Base-by-base conservation (phyloP, 2,113 vertebrate species). In the Zapus hudsonius region DNA sequence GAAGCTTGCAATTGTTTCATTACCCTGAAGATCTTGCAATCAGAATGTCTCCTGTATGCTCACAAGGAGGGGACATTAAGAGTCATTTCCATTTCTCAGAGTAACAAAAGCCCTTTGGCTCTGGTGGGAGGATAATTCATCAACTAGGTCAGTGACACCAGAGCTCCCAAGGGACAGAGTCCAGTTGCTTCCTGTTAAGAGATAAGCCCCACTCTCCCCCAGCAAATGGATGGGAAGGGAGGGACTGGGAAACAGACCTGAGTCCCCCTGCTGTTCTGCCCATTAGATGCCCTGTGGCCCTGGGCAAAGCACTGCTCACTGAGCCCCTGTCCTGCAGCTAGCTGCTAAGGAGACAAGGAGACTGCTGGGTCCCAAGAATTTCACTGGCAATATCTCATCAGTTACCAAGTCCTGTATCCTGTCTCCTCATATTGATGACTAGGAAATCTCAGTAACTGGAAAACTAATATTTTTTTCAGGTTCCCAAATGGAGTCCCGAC, bases 91-190 rank as follows among this genome's bases (percentile, higher is more conserved):
- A 79, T 64, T 87, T 92, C 75, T 90, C 79, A 95, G 81, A 95
- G 81, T n/a, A 84, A 87, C 38, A 89, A 88, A 94, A 92, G 70
- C 25, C 25, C 76, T 92, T 64, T 91, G 80, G 89, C 66, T 95
- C 69, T 67, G 42, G 10, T 10, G 16, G 87, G 40, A 85, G 73
- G 61, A 81, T 82, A 95, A 67, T 83, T 78, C 61, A 72, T 55
- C 70, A 94, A 83, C 44, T 87, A 94, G 92, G 92, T 91, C 91
- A 95, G 84, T 81, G 92, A 91, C 87, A 92, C 19, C 80, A 75
- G 82, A 38, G 47, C 59, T 85, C 84, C 66, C 85, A 75, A 36
- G 63, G 81, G 79, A 89, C n/a, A 94, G 72, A 94, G 73, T 13
- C 38, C 84, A 89, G 72, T 7, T 27, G 66, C 59, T 55, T 89